Evolutionary conservation across 2,113 vertebrate species (phyloP), one percentile per base, ranked within the genome.

Genomic region (Empidonax traillii): DNA sequence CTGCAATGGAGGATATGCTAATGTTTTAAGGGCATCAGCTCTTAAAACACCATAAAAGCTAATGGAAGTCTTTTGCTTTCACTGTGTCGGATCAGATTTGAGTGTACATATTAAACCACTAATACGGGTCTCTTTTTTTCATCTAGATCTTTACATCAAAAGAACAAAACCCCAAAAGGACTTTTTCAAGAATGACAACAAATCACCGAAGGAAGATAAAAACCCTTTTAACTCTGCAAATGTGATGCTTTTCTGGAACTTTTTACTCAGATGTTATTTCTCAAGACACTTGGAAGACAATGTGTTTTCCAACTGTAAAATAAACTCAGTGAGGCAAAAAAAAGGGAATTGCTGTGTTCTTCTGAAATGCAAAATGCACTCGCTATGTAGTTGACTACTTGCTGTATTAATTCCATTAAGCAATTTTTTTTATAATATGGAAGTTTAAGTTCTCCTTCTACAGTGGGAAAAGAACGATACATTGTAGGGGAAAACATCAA

Each of bases 251-350:
- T 78, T 68, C 44, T 75, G 87, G 35, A 61, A 61, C 51, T 75
- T 93, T 84, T 84, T 81, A 68, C 20, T 85, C 0, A 4, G 8
- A 23, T 43, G 35, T 82, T 51, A 75, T 89, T 72, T 94, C 44
- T 52, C 65, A 31, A 89, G 43, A 51, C 52, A 44, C 35, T 81
- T 86, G 22, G 55, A 90, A 91, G 47, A 84, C 90, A 89, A 74
- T 52, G 5, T 59, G 20, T 37, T 91, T 90, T 71, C 35, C 81
- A 68, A 81, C 2, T 19, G 4, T 24, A 72, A 78, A 88, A 80
- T 62, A 69, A 73, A 56, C 7, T 37, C n/a, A 30, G 8, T 25
- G 24, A 5, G 2, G 0, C 0, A 0, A 1, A 35, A 55, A 14
- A 76, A 71, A 3, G 14, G 22, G 91, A 79, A 65, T 4, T 8